Percentiles rank a stretch among this genome's conserved stretches.
phyloP scores from a whole-genome alignment of 2,888 invertebrate species.

The Piscicola geometra region DNA sequence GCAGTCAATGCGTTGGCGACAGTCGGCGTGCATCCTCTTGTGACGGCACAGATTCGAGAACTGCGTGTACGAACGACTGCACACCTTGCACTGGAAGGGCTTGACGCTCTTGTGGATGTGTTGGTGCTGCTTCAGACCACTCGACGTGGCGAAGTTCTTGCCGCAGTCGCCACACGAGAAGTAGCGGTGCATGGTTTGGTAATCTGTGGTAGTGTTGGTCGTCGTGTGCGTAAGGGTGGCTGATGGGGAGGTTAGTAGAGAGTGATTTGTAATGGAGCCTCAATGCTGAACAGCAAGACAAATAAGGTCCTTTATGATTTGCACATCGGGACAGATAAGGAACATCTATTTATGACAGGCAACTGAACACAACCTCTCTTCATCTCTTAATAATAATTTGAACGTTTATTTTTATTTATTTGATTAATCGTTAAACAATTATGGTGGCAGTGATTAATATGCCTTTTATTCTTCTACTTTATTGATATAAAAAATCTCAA shows the following conservation, averaged over 20 bases:
- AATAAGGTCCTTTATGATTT: no score
- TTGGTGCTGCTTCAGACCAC: constrained; percentile 95
- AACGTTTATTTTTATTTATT: no score
- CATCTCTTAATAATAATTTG: no score
- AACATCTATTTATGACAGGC: no score
- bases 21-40: constrained; percentile 95
- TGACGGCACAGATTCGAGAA: constrained; percentile 99
- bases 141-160: constrained; percentile 94
- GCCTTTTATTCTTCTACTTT: not conserved
- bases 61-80: constrained; percentile 94
- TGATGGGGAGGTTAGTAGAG: no score
- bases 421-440: not conserved
- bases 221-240: no score
- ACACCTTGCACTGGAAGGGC: constrained; percentile 76
- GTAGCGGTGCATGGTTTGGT: constrained; percentile 59
- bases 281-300: no score
- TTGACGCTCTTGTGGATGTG: constrained; percentile 98
- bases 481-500: not conserved
- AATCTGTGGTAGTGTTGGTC: no score
- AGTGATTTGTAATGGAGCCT: no score
- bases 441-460: not conserved
- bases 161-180: constrained; percentile 86
- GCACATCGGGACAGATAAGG: no score
- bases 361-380: no score
- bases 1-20: constrained; percentile 85